Evolutionary conservation across 2,113 vertebrate species (phyloP), one percentile per base, ranked within the genome.

Genomic region (Bujurquina vittata): DNA sequence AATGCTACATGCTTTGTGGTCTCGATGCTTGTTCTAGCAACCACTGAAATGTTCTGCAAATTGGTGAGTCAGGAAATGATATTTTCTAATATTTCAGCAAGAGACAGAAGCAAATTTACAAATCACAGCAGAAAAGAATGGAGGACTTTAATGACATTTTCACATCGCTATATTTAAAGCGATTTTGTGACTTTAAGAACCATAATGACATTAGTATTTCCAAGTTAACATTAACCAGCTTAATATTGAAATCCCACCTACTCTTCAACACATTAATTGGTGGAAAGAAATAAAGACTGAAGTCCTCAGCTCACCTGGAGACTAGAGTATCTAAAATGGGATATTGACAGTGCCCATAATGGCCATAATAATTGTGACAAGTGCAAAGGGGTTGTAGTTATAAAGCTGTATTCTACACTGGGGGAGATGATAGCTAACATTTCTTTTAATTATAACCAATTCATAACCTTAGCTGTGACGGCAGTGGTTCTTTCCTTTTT

Each of bases 1-100:
- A 84, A 76, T 33, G 18, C 40, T 75, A 52, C 78, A 79, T 78
- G 61, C 81, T 58, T 76, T 40, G 62, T 29, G 2, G 10, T 57
- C 49, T 82, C 26, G 72, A 37, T 0, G 40, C 59, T 43, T 26
- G 35, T 43, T 78, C 2, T 78, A 52, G 23, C 55, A 4, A 3
- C 65, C 43, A 46, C 7, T 31, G 57, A 49, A 46, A 17, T 46
- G 11, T n/a, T 52, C 49, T 52, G 7, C 52, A 65, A 31, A 22
- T 10, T 10, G 11, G 11, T 52, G n/a, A 52, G 60, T 3, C 23
- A 23, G 31, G 11, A 58, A 60, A 40, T 0, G 6, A 3, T 3
- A 7, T 59, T 20, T 49, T 23, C 4, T 35, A 43, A 26, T 20
- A 22, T 59, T 56, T 75, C 29, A 15, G 5, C 17, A 0, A 49